These are phyloP conservation scores for Toxonevra muliebris DNA, from an alignment of 2,888 invertebrate genomes.

Conservation along the genomic window DNA sequence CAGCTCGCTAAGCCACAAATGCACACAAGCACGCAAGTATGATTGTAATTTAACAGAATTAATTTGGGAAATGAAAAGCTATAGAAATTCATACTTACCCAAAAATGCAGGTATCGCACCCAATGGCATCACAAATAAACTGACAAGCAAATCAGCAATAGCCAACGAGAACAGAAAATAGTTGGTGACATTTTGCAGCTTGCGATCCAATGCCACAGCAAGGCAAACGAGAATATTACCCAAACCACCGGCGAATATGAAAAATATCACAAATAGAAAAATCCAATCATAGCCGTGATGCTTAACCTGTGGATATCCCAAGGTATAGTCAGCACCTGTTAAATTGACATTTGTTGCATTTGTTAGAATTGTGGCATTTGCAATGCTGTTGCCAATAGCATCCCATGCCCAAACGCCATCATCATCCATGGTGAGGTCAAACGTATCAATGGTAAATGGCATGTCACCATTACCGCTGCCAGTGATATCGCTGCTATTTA, in stretches of 20 bases:
- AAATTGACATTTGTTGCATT: constrained; percentile 27
- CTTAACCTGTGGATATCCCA: background rate
- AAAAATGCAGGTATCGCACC: constrained; percentile 93
- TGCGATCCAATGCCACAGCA: constrained; percentile 88
- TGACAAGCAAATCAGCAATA: constrained; percentile 92
- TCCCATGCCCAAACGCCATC: constrained; percentile 23
- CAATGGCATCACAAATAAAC: constrained; percentile 94
- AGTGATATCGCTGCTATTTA: background rate
- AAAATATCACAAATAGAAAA: constrained; percentile 83
- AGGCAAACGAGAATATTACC: constrained; percentile 94
- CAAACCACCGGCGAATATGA: constrained; percentile 87
- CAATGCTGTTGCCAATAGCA: constrained; percentile 25
- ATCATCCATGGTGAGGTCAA: constrained; percentile 21
- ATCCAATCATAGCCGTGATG: constrained; percentile 75
- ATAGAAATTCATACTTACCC: constrained; percentile 72
- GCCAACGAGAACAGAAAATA: constrained; percentile 94
- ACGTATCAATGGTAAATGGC: background rate
- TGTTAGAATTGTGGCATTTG: constrained; percentile 20
- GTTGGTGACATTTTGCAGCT: constrained; percentile 94
- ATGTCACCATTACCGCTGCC: background rate
- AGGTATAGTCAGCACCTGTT: constrained; percentile 19
- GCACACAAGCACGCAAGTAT: too few species aligned
- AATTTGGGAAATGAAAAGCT: too few species aligned
- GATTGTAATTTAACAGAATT: too few species aligned
- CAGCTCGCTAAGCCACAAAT: too few species aligned